Evolutionary conservation across 1,140 invertebrate species (phyloP), one percentile per base, ranked within the genome.

Genomic region (Zaprionus kolodkinae): DNA sequence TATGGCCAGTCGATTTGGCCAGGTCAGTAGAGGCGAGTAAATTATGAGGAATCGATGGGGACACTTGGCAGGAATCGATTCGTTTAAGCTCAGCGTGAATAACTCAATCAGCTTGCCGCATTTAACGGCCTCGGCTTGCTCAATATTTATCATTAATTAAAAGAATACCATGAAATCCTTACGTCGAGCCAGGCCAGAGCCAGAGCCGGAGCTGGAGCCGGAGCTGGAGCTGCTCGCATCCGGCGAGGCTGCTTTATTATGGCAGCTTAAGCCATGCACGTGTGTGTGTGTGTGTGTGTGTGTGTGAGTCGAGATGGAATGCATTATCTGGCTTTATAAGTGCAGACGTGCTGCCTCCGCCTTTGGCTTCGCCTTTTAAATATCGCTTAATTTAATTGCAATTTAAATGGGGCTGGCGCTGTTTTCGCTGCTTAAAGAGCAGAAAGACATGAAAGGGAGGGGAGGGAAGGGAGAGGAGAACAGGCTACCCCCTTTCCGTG

Each of bases 131-230:
- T 78, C 59, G 33, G 60, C 60, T 33, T 12, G 48, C 35, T 63
- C 59, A 76, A 87, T 87, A 84, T 87, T 85, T 88, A 89, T 89
- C 71, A 88, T 88, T 81, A 88, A 88, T 88, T 89, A 88, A 81
- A 79, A 50, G 54, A 72, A 76, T 73, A 62, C 71, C 55, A 52
- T 65, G 54, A 81, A 85, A 71, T 69, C 66, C 45, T 69, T 69
- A 40, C 48, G 60, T 56, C 30, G 30, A 40, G 45, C 45, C 27
- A 36, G 11, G 59, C 6, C 40, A 60, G 77, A 87, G 76, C 61
- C 72, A 57, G n/a, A 43, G 45, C 54, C 55, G 55, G 43, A 35
- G 33, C 54, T 12, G 71, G 45, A 66, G 52, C 57, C n/a, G n/a
- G n/a, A 70, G 52, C 57, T 67, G 75, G 75, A 56, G 72, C 52